Conservation (phyloP, 2,888 invertebrate genomes). For the Ophioninae sp. region DNA sequence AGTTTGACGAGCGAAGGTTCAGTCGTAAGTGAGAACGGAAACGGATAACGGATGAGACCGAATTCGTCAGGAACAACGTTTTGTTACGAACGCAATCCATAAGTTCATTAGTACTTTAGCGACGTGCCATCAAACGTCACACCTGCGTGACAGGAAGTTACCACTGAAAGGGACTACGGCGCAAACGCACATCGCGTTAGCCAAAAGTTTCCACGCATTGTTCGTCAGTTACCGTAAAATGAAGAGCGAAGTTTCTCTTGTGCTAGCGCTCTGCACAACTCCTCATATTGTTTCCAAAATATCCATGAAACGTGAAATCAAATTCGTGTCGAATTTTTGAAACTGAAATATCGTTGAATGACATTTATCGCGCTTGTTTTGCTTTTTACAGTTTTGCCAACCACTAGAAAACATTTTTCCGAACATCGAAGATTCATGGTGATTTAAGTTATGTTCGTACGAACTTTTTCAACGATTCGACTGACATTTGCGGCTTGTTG, state of each 20-base stretch:
- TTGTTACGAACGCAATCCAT: not conserved
- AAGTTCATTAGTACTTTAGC: not conserved
- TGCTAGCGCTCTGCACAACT: not conserved
- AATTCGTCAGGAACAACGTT: not conserved
- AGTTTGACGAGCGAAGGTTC: not conserved
- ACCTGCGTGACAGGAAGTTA: not conserved
- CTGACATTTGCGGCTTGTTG: no score
- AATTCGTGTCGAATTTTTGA: not conserved
- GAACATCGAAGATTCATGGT: not conserved
- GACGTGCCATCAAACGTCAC: not conserved
- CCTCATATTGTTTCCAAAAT: not conserved
- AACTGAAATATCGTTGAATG: no score
- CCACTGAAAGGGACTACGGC: not conserved
- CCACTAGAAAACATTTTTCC: not conserved
- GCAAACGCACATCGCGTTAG: not conserved
- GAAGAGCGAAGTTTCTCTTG: not conserved
- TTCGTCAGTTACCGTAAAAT: not conserved
- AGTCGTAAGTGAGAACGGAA: not conserved
- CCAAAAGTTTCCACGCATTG: not conserved
- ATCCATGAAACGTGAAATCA: not conserved
- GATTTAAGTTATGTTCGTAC: not conserved
- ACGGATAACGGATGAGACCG: not conserved
- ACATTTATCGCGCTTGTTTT: not conserved
- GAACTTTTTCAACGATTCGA: not conserved
- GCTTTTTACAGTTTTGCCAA: not conserved